Evolutionary conservation across 2,797 vertebrate species (phyloP).

Genomic region (Macrochelys suwanniensis): DNA sequence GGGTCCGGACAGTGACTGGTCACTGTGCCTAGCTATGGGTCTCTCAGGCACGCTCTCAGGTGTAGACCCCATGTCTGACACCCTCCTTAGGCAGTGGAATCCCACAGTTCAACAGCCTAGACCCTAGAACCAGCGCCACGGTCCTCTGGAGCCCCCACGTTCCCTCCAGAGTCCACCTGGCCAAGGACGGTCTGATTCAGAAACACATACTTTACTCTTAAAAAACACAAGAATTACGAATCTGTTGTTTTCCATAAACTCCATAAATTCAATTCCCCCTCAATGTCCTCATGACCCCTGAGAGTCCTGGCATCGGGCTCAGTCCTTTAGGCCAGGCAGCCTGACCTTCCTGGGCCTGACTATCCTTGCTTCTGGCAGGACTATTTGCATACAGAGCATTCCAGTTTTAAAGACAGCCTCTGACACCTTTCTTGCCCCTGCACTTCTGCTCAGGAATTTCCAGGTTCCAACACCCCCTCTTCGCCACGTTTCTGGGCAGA

Average conservation of each 20-base stretch:
- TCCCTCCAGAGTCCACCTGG: not conserved
- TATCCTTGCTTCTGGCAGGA: not conserved
- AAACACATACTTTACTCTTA: rapidly evolving
- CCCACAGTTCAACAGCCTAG: rapidly evolving
- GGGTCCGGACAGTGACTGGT: not conserved
- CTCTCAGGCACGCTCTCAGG: not conserved
- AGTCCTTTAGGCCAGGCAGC: not conserved
- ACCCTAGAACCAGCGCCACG: not conserved
- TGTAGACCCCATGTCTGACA: not conserved
- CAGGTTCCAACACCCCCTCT: too few species aligned
- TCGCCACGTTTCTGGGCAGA: not conserved
- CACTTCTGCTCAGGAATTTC: not conserved
- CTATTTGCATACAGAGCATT: not conserved
- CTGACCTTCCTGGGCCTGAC: not conserved
- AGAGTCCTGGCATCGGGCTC: not conserved
- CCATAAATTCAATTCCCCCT: not conserved
- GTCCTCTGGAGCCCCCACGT: not conserved
- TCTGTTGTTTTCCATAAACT: not conserved
- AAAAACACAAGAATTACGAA: not conserved
- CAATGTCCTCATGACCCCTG: not conserved
- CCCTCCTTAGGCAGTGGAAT: not conserved
- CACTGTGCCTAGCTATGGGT: rapidly evolving
- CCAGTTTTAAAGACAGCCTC: not conserved
- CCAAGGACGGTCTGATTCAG: not conserved
- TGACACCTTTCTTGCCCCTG: not conserved